These are phyloP conservation scores for Ennomos erosarius DNA, from an alignment of 2,888 invertebrate species.

Conservation along the genomic window DNA sequence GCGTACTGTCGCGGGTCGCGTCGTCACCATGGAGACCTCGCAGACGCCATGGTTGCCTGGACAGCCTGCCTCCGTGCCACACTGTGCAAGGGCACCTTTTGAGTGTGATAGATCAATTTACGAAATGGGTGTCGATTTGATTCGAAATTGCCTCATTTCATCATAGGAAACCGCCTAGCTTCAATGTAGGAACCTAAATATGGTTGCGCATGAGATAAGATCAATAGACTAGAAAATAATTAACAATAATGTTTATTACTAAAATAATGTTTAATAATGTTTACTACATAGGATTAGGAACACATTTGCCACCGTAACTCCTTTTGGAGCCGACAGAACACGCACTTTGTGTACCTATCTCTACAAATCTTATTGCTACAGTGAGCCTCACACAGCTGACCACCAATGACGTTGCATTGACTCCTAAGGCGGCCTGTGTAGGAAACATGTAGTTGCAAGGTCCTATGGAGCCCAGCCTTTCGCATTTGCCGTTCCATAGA, in stretches of 20 bases:
- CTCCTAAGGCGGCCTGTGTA: slow-evolving; percentile 76
- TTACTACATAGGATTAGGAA: too few relatives aligned
- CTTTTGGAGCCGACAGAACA: slow-evolving; percentile 70
- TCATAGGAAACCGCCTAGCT: background rate
- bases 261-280: too few relatives aligned
- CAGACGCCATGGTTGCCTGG: slow-evolving; percentile 62
- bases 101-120: slow-evolving; percentile 50
- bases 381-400: slow-evolving; percentile 83
- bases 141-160: slow-evolving; percentile 33
- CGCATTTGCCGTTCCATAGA: slow-evolving; percentile 76
- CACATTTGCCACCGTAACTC: slow-evolving; percentile 60
- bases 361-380: slow-evolving; percentile 59
- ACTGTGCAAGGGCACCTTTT: slow-evolving; percentile 57
- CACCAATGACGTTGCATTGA: slow-evolving; percentile 85
- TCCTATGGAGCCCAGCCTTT: slow-evolving; percentile 57
- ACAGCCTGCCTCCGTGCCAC: slow-evolving; percentile 49
- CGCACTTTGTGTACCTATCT: slow-evolving; percentile 9
- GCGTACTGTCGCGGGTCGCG: slow-evolving; percentile 42
- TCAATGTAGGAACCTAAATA: too few relatives aligned
- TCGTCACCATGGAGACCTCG: slow-evolving; percentile 66
- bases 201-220: background rate
- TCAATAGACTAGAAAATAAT: background rate
- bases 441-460: slow-evolving; percentile 71
- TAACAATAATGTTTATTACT: slow-evolving; percentile 23
- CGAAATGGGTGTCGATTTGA: slow-evolving; percentile 45